Evolutionary conservation across 2,797 vertebrate species (phyloP).

Genomic region (Poeciliopsis infans): DNA sequence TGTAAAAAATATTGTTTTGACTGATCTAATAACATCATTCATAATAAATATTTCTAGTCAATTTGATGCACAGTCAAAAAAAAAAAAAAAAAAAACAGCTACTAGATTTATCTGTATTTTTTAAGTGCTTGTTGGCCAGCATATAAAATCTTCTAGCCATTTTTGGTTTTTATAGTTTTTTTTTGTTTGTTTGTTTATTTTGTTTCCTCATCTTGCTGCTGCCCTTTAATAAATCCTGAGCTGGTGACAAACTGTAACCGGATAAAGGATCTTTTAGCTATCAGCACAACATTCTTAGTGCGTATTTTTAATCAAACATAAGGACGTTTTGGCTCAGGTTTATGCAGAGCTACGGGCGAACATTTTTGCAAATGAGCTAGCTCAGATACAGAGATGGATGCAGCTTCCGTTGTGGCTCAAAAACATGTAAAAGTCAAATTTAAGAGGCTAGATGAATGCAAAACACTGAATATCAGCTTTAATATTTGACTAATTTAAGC

Average conservation of each 20-base stretch:
- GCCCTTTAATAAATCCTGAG: neutral
- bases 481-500: neutral
- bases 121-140: neutral
- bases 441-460: neutral
- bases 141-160: neutral
- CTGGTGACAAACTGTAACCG: neutral
- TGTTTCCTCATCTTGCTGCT: neutral
- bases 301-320: neutral
- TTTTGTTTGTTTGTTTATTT: neutral
- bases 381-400: neutral
- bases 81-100: neutral
- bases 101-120: neutral
- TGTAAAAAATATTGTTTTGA: neutral
- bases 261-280: neutral
- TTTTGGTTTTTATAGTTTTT: neutral
- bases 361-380: neutral
- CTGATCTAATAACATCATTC: neutral
- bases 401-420: neutral
- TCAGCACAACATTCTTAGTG: neutral
- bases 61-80: neutral
- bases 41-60: neutral
- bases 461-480: neutral
- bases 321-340: neutral
- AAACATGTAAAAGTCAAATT: neutral
- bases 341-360: neutral